phyloP scores from a whole-genome alignment of 2,797 vertebrate species.

The Cirrhinus molitorella region DNA sequence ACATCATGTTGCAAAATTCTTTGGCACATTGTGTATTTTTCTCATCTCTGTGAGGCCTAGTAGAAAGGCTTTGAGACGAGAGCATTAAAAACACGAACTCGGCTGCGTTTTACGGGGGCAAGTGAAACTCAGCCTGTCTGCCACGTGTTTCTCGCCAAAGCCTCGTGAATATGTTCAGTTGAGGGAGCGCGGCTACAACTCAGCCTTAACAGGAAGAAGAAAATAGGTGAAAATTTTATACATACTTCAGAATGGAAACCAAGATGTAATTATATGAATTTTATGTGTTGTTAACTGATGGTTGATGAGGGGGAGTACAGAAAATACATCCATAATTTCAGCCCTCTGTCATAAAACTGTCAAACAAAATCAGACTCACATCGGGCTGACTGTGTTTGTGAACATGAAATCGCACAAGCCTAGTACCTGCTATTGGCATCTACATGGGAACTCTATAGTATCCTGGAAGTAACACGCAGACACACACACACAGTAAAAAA shows the following conservation, averaged over 20 bases:
- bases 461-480: slow-evolving; percentile 32
- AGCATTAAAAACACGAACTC: slow-evolving; percentile 31
- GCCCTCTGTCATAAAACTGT: slow-evolving; percentile 80
- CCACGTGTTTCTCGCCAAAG: slow-evolving; percentile 53
- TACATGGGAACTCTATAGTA: slow-evolving; percentile 43
- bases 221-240: slow-evolving; percentile 87
- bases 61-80: slow-evolving; percentile 35
- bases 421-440: slow-evolving; percentile 36
- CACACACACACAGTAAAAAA: slow-evolving; percentile 31
- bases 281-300: slow-evolving; percentile 87
- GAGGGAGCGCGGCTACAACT: slow-evolving; percentile 76
- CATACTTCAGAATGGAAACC: slow-evolving; percentile 83
- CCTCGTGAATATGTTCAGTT: slow-evolving; percentile 68
- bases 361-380: slow-evolving; percentile 82
- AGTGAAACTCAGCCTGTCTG: slow-evolving; percentile 60
- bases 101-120: slow-evolving; percentile 41
- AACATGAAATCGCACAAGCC: slow-evolving; percentile 62
- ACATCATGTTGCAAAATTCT: slow-evolving; percentile 18
- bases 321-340: slow-evolving; percentile 84
- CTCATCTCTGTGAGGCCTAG: slow-evolving; percentile 20
- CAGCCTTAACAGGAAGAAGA: slow-evolving; percentile 77
- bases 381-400: slow-evolving; percentile 71
- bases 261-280: slow-evolving; percentile 82
- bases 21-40: slow-evolving; percentile 24
- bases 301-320: slow-evolving; percentile 75